Base-by-base conservation (phyloP, 1,140 invertebrate genomes). In the Drosophila subpulchrella region DNA sequence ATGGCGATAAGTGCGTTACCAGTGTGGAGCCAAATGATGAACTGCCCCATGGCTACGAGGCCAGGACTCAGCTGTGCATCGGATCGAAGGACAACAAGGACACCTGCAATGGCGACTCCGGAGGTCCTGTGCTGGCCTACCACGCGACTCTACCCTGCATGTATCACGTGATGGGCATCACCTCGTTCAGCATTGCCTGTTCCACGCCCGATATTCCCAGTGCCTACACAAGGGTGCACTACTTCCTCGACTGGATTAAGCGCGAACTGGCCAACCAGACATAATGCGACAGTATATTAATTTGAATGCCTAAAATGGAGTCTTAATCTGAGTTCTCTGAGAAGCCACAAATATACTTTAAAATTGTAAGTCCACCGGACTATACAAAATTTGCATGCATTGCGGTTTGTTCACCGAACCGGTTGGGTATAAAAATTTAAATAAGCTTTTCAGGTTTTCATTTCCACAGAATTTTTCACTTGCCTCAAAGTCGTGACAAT, bases 31-130 rank as follows among this genome's bases (percentile, higher is more conserved):
- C 30, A 0, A 62, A 72, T 15, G 53, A 65, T 0, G 74, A 72
- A 15, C 92, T 93, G 24, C 91, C 65, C 76, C 83, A 68, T 76
- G 94, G 94, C 0, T 93, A 94, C 27, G 46, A 93, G 17, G 65
- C 92, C 1, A 91, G 93, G 4, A 93, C 92, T 62, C 94, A 94
- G 81, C 75, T 97, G 13, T 97, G 96, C 91, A 96, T 96, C n/a
- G 96, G 96, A 12, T 93, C 92, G 32, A 91, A 94, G 36, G 90
- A 92, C 32, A 39, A 46, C 13, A 93, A 90, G 75, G 93, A 94
- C 47, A 93, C 93, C 6, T 94, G 93, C 76, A 78, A 89, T 11
- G 91, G 91, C 3, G 91, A 92, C 58, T 91, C 90, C 0, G 91
- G 91, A 1, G 91, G 91, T 1, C 91, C 91, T 10, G 54, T 92